Evolutionary conservation across 1,140 invertebrate genomes (phyloP), one percentile per base, ranked within the genome.

Genomic region (Xylocopa sonorina): DNA sequence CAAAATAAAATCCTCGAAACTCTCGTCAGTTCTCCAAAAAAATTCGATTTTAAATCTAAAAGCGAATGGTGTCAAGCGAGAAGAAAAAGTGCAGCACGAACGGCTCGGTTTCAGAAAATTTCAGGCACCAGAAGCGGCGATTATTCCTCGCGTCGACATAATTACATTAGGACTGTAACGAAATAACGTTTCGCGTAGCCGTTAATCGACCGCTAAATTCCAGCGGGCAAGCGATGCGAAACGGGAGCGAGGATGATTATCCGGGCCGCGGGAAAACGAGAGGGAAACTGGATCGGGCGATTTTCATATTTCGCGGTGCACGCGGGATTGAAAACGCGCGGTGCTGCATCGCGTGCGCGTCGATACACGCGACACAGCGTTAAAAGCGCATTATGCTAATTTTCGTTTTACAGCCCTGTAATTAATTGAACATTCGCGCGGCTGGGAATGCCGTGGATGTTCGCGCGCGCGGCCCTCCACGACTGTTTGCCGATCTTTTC

Each of bases 371-470:
- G 10, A 57, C 38, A 43, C 60, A 34, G 71, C n/a, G n/a, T 73
- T 53, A 81, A 69, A 77, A 57, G 57, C 51, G 43, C 71, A 62
- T 84, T 78, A 85, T 87, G 84, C 78, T 87, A 87, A 88, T 88
- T 68, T 79, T 76, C 75, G 81, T 81, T 86, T 82, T 75, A 74
- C 79, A 75, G 60, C 50, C 68, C 63, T 77, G 60, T 88, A 88
- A 88, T 88, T 88, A 87, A 88, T 88, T 88, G 84, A 88, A 88
- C 87, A 82, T 86, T 83, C 81, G 76, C 75, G 64, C 63, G 79
- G 41, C 24, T 38, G 53, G 81, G 73, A 82, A 71, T 29, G 24
- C 21, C n/a, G n/a, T 68, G 27, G 48, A 55, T 73, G 66, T 84
- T 69, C 78, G 69, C 53, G 48, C 21, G 34, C n/a, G n/a, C n/a